Percentiles rank a stretch among this genome's conserved stretches.
phyloP scores from a whole-genome alignment of 2,888 invertebrate species.

The Thalpophila matura region DNA sequence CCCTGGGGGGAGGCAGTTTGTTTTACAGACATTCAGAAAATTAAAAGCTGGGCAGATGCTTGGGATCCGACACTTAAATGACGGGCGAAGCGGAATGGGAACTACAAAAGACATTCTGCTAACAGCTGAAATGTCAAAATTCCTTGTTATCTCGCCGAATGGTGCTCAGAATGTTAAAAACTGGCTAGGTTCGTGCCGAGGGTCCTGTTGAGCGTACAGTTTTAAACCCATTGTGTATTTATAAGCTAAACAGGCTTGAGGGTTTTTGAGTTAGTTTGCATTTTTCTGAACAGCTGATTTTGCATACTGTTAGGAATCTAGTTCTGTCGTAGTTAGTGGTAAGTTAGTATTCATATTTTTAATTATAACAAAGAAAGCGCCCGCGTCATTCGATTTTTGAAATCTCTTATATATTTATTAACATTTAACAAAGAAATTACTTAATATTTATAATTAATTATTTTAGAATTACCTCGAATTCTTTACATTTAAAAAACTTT shows the following conservation, averaged over 20 bases:
- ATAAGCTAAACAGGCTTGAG: background rate
- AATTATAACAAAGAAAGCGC: too few species aligned
- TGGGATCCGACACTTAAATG: slow-evolving; percentile 57
- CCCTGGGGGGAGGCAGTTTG: slow-evolving; percentile 66
- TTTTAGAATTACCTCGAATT: too few species aligned
- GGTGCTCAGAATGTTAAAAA: slow-evolving; percentile 68
- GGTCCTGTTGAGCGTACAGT: slow-evolving; percentile 17
- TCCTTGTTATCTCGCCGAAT: slow-evolving; percentile 68
- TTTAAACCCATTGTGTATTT: slow-evolving; percentile 34
- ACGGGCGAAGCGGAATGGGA: slow-evolving; percentile 58
- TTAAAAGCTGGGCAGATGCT: slow-evolving; percentile 71
- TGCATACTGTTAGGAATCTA: background rate
- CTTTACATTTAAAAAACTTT: too few species aligned
- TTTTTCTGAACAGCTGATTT: background rate
- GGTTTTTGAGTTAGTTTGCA: background rate
- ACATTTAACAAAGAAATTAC: too few species aligned
- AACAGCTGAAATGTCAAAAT: slow-evolving; percentile 68
- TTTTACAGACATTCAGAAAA: slow-evolving; percentile 73
- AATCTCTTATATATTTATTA: too few species aligned
- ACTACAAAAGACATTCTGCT: slow-evolving; percentile 65
- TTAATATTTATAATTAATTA: too few species aligned
- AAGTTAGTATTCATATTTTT: too few species aligned
- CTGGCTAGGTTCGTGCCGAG: slow-evolving; percentile 31
- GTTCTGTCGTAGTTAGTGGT: too few species aligned
- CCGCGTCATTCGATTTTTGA: too few species aligned